Base-by-base conservation (phyloP, 2,797 vertebrate species). In the Lacerta agilis region DNA sequence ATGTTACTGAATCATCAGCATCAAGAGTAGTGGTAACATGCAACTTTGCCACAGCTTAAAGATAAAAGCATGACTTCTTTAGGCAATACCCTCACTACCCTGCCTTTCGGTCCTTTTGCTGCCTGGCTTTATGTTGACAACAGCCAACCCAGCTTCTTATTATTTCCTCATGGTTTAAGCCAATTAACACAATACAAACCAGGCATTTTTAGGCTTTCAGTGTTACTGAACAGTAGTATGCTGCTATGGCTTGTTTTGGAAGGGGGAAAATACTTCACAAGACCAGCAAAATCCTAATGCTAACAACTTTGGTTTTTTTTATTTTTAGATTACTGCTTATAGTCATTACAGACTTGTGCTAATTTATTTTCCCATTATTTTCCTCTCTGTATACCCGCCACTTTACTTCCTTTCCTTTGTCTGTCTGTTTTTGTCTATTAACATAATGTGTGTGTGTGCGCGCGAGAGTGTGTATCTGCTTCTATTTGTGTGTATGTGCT, bases 11-110 rank as follows among this genome's bases (percentile, higher is more conserved):
- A 91, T 96, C 97, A 0, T 76, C 98, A 43, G 88, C 98, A 0
- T 96, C 98, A 92, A 97, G 94, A 97, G 97, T 97, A 88, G 98
- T 97, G 98, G 98, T 99, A 99, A 98, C 97, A 94, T 94, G 94
- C 95, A 97, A 97, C 97, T 97, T 97, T 95, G 93, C 93, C 95
- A 82, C 91, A 2, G 92, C 92, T 96, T 96, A 94, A 95, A 90
- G 93, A 96, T 96, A 94, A 95, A 96, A 96, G 97, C 97, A 97
- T 97, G 97, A 96, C 85, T 84, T 92, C 41, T 91, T 93, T 87
- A 95, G 95, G 94, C 96, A 92, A 96, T 87, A 82, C 95, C 95
- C 91, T 96, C 96, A 93, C 96, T 92, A 88, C 96, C 96, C 96
- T 89, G 79, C 95, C 96, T 95, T 95, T 94, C 0, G 0, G 92